Conservation (phyloP, 2,888 invertebrate species). For the Diarsia rubi region DNA sequence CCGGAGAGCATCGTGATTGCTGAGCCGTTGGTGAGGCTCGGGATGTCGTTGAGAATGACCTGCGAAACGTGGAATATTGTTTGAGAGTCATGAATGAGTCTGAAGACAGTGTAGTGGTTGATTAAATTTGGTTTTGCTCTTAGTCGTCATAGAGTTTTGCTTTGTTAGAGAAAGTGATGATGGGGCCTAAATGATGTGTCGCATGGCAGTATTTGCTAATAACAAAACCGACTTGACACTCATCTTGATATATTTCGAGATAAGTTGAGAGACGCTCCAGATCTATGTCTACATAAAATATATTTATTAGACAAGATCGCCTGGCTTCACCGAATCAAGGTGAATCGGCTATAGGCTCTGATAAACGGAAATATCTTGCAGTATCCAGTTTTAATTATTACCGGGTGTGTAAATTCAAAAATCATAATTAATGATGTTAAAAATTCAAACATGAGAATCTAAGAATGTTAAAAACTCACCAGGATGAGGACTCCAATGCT, state of each 20-base stretch:
- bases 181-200: not conserved
- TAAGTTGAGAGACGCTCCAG: too few species aligned
- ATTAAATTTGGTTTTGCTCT: not conserved
- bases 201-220: not conserved
- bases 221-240: not conserved
- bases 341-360: too few species aligned
- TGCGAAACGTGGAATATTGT: constrained; percentile 71
- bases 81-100: not conserved
- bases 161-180: not conserved
- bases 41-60: constrained; percentile 93
- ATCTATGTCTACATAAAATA: too few species aligned
- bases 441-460: not conserved
- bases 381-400: not conserved
- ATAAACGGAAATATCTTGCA: not conserved
- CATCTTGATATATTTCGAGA: too few species aligned
- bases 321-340: too few species aligned
- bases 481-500: constrained; percentile 91
- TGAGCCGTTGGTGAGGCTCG: constrained; percentile 93
- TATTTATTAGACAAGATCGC: too few species aligned
- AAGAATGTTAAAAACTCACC: constrained; percentile 75
- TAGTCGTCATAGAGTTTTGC: not conserved
- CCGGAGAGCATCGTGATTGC: constrained; percentile 93
- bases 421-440: not conserved
- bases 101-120: not conserved
- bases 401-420: not conserved